Evolutionary conservation across 2,888 invertebrate genomes (phyloP).

Genomic region (Conchocele bisecta): DNA sequence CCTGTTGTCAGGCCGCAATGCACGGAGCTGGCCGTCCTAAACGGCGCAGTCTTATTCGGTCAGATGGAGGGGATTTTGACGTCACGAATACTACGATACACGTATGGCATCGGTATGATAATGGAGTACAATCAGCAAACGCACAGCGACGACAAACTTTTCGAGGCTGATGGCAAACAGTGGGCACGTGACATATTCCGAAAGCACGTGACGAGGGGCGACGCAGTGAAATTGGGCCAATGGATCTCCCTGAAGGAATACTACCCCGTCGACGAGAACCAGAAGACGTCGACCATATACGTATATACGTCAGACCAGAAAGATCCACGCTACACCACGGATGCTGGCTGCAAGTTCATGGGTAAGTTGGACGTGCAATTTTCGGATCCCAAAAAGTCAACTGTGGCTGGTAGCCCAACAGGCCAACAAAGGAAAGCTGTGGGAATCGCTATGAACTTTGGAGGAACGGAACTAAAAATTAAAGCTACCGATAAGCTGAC

Average conservation of each 20-base stretch:
- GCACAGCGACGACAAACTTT: slow-evolving; percentile 26
- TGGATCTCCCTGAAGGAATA: slow-evolving; percentile 43
- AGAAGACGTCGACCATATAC: slow-evolving; percentile 15
- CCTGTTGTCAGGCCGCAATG: slow-evolving; percentile 32
- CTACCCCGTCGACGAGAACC: slow-evolving; percentile 23
- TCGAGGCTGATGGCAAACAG: slow-evolving; percentile 21
- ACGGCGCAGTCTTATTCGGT: slow-evolving; percentile 45
- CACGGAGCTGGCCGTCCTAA: slow-evolving; percentile 33
- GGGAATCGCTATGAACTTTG: slow-evolving; percentile 40
- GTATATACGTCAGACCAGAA: slow-evolving; percentile 32
- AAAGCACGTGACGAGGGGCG: slow-evolving; percentile 35
- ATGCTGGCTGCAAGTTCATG: slow-evolving; percentile 33
- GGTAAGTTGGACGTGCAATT: slow-evolving; percentile 37
- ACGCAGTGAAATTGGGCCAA: slow-evolving; percentile 35
- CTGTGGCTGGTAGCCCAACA: not conserved
- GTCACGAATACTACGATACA: slow-evolving; percentile 37
- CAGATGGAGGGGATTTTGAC: slow-evolving; percentile 45
- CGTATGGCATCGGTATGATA: slow-evolving; percentile 40
- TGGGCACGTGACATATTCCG: slow-evolving; percentile 37
- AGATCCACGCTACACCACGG: slow-evolving; percentile 41
- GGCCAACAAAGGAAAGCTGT: slow-evolving; percentile 18
- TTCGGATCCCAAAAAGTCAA: not conserved
- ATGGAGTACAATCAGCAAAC: slow-evolving; percentile 28
- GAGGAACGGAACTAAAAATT: slow-evolving; percentile 43
- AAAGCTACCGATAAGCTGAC: slow-evolving; percentile 22